These are phyloP conservation scores for Pipistrellus pipistrellus DNA, from an alignment of 2,797 vertebrate species.

Conservation along the genomic window DNA sequence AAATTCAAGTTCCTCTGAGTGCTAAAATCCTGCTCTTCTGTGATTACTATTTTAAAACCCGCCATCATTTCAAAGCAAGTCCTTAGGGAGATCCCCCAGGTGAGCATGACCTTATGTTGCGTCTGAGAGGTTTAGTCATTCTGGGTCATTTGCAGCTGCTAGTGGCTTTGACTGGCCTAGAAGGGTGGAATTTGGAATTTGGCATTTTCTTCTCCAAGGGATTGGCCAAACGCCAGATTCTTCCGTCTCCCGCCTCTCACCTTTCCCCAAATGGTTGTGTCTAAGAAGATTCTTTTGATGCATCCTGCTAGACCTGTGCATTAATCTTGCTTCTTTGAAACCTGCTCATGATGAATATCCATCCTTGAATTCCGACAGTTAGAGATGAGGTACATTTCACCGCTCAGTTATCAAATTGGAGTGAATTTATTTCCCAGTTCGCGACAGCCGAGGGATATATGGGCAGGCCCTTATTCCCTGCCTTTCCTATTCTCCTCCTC, in stretches of 20 bases:
- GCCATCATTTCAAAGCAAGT: not conserved
- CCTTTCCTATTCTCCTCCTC: not conserved
- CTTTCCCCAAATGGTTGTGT: not conserved
- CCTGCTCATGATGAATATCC: slow-evolving; percentile 48
- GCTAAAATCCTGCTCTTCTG: not conserved
- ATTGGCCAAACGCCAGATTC: slow-evolving; percentile 66
- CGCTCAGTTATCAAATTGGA: not conserved
- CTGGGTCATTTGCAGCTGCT: not conserved
- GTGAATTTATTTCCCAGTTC: not conserved
- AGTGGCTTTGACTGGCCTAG: not conserved
- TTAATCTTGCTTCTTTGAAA: slow-evolving; percentile 75
- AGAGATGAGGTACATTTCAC: slow-evolving; percentile 38
- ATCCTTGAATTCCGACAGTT: slow-evolving; percentile 47
- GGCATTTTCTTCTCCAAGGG: slow-evolving; percentile 44
- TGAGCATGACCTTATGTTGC: not conserved
- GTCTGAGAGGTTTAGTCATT: not conserved
- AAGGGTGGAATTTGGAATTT: slow-evolving; percentile 40
- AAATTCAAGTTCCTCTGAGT: not conserved
- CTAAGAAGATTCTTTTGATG: slow-evolving; percentile 65
- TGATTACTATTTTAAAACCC: not conserved
- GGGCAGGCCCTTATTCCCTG: not conserved
- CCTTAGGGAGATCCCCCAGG: not conserved
- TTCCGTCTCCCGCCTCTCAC: not conserved
- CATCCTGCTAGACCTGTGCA: slow-evolving; percentile 52
- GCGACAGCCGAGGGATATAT: not conserved